Percentiles rank a stretch among this genome's conserved stretches.
These are phyloP conservation scores for Eupithecia tripunctaria DNA, from an alignment of 2,888 invertebrate species.

Conservation along the genomic window DNA sequence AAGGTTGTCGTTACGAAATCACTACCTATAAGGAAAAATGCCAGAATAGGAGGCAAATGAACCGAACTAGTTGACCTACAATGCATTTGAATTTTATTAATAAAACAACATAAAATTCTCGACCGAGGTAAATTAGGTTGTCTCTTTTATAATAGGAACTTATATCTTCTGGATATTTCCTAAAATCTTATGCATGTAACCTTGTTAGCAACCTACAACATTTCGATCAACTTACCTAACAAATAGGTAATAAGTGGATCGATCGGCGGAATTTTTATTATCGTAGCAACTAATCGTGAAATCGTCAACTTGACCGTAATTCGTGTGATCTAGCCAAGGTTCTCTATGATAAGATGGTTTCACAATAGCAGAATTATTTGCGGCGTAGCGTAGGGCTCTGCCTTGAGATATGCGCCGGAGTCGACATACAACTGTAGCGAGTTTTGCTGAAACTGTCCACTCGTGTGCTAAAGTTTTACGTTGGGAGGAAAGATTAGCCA, in stretches of 20 bases:
- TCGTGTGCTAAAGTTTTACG: slow-evolving; percentile 64
- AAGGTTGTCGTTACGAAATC: slow-evolving; percentile 25
- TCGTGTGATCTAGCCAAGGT: slow-evolving; percentile 81
- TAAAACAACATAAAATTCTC: not conserved
- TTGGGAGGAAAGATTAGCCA: not conserved
- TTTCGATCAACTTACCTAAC: slow-evolving; percentile 35
- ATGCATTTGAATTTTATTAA: slow-evolving; percentile 9
- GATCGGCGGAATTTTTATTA: slow-evolving; percentile 65
- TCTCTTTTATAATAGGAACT: slow-evolving; percentile 12
- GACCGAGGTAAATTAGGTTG: not conserved
- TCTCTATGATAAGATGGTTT: slow-evolving; percentile 76
- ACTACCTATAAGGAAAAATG: slow-evolving; percentile 25
- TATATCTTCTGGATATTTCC: not conserved
- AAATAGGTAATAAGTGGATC: slow-evolving; percentile 5
- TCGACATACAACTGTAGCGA: slow-evolving; percentile 75
- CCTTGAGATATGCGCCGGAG: slow-evolving; percentile 76
- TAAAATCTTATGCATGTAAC: not conserved
- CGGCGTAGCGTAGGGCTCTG: slow-evolving; percentile 70
- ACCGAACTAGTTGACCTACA: slow-evolving; percentile 13
- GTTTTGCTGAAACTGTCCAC: slow-evolving; percentile 73
- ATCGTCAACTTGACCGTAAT: slow-evolving; percentile 84
- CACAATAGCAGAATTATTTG: slow-evolving; percentile 85
- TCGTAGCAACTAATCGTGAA: slow-evolving; percentile 66
- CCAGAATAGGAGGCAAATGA: slow-evolving; percentile 9
- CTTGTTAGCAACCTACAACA: slow-evolving; percentile 18